Evolutionary conservation across 2,888 invertebrate genomes (phyloP), one percentile per base, ranked within the genome.

Genomic region (Amblyjoppa fuscipennis): DNA sequence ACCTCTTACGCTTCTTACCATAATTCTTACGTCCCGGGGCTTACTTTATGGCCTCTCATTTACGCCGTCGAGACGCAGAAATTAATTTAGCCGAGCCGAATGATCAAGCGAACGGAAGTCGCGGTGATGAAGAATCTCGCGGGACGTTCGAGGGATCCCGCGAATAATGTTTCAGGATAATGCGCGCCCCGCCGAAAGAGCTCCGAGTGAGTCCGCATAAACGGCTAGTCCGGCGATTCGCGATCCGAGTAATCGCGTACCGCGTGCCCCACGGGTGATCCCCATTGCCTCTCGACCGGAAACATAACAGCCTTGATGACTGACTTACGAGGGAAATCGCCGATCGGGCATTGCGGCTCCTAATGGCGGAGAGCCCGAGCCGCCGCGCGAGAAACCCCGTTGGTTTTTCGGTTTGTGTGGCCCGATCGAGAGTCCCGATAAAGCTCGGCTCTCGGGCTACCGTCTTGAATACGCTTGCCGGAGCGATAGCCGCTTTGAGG

Each of bases 381-480:
- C 28, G 13, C 59, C 13, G 25, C 25, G 9, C 20, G 45, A 16
- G 56, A 78, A 45, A 56, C 61, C 45, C n/a, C 49, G 41, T 7
- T 69, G 78, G 81, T 64, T 79, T 73, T 81, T 84, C 69, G 56
- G 56, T 76, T 64, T 74, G 84, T 81, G 81, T 61, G 85, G 81
- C 81, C 81, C 79, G 87, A 87, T 87, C 84, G 83, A 87, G 83
- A 84, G 83, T 85, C 71, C 53, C 59, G 87, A 87, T 87, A 86
- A 86, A 70, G 59, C 51, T 20, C 16, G 9, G 53, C n/a, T 78
- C 74, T 81, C 66, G 13, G 79, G 84, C 87, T 86, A 87, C 87
- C 75, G 87, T 87, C 45, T 86, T 86, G 79, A 82, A 83, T 74
- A 75, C 38, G 31, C 53, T 70, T 56, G 53, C 9, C 59, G 13